A percentile compares a stretch with the other conserved stretches of the same genome.
Conservation (phyloP, 92 coral and sea anemone species). For the Zoanthus sansibaricus region DNA sequence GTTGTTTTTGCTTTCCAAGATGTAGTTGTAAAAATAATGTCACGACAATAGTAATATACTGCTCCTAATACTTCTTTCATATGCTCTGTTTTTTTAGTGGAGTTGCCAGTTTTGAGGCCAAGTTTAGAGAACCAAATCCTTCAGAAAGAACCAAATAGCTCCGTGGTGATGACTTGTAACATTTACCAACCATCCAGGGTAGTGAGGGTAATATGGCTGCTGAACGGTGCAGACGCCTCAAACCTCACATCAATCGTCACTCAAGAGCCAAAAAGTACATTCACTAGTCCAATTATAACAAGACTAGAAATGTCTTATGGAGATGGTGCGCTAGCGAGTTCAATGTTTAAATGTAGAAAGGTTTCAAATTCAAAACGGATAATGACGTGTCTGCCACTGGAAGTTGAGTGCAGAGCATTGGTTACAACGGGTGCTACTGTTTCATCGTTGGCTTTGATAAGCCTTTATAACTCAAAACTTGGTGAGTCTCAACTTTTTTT, state of each 20-base stretch:
- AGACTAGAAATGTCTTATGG: background rate
- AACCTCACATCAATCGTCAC: conserved; percentile 4
- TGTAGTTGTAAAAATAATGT: no score
- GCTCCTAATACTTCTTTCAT: background rate
- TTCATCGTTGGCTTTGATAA: background rate
- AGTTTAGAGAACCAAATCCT: conserved; percentile 1
- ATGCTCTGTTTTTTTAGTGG: background rate
- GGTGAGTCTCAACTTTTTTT: conserved; percentile 1
- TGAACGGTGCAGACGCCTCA: conserved; percentile 1
- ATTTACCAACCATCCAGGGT: conserved; percentile 1
- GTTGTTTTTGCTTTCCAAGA: no score
- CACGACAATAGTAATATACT: no score
- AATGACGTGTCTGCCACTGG: background rate
- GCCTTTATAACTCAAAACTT: background rate
- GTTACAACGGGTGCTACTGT: background rate
- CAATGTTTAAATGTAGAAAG: conserved; percentile 12
- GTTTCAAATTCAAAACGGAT: background rate
- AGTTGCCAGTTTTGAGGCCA: conserved; percentile 19
- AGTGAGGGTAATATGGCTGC: conserved; percentile 1
- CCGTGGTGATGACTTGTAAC: conserved; percentile 33
- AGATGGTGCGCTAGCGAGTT: background rate
- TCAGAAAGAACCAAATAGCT: conserved; percentile 11
- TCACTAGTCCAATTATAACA: background rate
- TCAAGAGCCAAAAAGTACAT: background rate
- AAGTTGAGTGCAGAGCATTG: conserved; percentile 6